phyloP scores from a whole-genome alignment of 2,113 vertebrate species.

The Ictalurus punctatus region DNA sequence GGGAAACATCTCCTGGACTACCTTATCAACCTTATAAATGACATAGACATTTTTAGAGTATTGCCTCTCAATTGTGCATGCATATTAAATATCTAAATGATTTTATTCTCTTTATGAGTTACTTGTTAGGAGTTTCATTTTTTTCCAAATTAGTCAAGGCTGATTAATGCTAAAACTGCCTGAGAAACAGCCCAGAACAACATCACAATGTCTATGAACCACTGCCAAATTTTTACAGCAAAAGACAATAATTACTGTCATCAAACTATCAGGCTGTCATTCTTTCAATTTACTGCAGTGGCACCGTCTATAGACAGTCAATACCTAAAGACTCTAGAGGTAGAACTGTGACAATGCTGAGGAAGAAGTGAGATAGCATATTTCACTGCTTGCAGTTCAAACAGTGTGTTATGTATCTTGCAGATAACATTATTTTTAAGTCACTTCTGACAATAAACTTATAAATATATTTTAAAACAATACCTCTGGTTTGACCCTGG shows the following conservation, averaged over 20 bases:
- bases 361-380: background rate
- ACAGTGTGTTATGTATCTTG: background rate
- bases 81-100: background rate
- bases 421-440: slow-evolving; percentile 20
- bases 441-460: background rate
- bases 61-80: background rate
- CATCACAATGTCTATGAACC: slow-evolving; percentile 13
- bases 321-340: slow-evolving; percentile 3
- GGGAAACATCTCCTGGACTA: background rate
- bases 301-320: slow-evolving; percentile 20
- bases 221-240: slow-evolving; percentile 21
- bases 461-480: background rate
- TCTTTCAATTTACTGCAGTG: slow-evolving; percentile 38
- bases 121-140: background rate
- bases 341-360: background rate
- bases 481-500: background rate
- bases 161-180: slow-evolving; percentile 23
- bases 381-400: background rate
- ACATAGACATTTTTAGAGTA: background rate
- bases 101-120: background rate
- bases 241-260: slow-evolving; percentile 45
- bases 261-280: slow-evolving; percentile 48
- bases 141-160: background rate
- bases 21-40: background rate
- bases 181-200: slow-evolving; percentile 2